Conservation (phyloP, 2,888 invertebrate genomes). For the Andrena fulva region DNA sequence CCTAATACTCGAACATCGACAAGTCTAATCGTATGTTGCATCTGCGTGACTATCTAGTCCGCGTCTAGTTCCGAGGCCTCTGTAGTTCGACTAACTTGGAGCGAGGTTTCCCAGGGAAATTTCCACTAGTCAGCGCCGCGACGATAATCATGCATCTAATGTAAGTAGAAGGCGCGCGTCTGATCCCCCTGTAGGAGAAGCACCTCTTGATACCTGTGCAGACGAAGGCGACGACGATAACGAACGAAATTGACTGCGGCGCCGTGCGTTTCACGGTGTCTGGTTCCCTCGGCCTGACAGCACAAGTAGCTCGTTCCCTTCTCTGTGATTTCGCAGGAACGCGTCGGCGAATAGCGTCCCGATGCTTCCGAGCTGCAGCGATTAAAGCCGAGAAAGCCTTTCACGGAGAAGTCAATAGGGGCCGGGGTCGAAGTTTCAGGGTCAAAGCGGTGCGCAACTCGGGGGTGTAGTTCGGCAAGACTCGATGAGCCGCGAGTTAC, state of each 20-base stretch:
- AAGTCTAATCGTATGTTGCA: too few species aligned
- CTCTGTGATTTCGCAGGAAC: slow-evolving; percentile 37
- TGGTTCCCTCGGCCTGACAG: neutral
- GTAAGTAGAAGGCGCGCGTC: slow-evolving; percentile 39
- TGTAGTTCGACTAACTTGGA: slow-evolving; percentile 21
- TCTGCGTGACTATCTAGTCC: too few species aligned
- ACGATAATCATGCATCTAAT: slow-evolving; percentile 2
- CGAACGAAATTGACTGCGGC: slow-evolving; percentile 42
- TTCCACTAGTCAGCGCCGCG: slow-evolving; percentile 36
- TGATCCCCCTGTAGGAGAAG: neutral
- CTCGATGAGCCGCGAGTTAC: slow-evolving; percentile 3
- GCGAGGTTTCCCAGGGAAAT: slow-evolving; percentile 38
- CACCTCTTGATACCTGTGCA: slow-evolving; percentile 21
- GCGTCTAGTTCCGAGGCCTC: too few species aligned
- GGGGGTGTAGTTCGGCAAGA: neutral
- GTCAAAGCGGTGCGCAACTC: neutral
- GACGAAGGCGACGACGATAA: neutral
- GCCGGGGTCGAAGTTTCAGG: neutral
- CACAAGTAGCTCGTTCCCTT: slow-evolving; percentile 33
- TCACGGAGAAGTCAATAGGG: neutral
- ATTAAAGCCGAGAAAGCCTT: slow-evolving; percentile 29
- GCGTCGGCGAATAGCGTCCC: neutral
- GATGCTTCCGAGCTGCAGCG: slow-evolving; percentile 1
- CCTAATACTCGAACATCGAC: too few species aligned
- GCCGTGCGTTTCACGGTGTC: slow-evolving; percentile 27